phyloP scores from a whole-genome alignment of 2,888 invertebrate genomes.

The Proisotoma minuta region DNA sequence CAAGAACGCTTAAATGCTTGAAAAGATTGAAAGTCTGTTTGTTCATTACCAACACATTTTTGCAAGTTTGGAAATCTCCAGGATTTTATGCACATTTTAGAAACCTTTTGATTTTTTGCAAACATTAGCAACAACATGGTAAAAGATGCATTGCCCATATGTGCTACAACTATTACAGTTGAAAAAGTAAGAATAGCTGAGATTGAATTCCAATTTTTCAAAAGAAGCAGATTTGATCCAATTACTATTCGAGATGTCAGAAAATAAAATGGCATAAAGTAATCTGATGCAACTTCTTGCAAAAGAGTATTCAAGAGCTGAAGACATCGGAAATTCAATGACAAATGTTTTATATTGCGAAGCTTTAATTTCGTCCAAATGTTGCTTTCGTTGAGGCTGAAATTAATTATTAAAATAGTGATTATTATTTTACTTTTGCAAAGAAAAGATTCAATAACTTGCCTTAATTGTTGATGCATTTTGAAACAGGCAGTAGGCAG shows the following conservation, averaged over 20 bases:
- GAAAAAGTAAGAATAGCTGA: no score
- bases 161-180: neutral
- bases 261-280: neutral
- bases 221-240: neutral
- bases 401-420: neutral
- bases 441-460: neutral
- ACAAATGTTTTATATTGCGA: neutral
- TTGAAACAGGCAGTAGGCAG: no score
- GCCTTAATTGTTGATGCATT: neutral
- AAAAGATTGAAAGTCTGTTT: neutral
- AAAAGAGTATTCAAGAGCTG: neutral
- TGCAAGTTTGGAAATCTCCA: neutral
- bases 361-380: neutral
- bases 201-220: neutral
- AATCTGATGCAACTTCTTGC: neutral
- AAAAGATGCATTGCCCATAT: neutral
- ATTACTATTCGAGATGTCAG: neutral
- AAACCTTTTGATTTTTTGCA: neutral
- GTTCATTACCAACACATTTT: neutral
- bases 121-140: neutral
- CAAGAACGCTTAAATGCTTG: neutral
- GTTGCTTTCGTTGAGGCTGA: neutral
- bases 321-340: neutral
- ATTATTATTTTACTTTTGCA: neutral
- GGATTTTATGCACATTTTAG: neutral